Evolutionary conservation across 2,113 vertebrate genomes (phyloP), one percentile per base, ranked within the genome.

Genomic region (Xenus cinereus): DNA sequence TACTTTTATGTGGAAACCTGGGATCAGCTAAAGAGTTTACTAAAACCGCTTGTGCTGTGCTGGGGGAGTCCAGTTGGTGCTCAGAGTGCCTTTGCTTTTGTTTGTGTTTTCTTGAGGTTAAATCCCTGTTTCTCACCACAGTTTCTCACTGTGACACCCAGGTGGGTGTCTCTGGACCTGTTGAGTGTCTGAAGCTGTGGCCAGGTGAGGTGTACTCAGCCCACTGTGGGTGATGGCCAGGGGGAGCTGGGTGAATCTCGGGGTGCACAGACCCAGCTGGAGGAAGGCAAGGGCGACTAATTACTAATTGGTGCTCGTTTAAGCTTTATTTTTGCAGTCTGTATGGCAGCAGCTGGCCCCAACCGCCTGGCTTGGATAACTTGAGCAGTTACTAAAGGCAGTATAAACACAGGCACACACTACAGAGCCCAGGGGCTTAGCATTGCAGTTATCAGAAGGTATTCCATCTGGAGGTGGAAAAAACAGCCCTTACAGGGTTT

Each of bases 401-500:
- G 12, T 32, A 68, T 35, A 69, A 89, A 45, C 75, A 57, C 59
- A 48, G 78, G 84, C 50, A 6, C 10, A 1, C 6, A 3, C 39
- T 23, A 1, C 33, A 24, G 74, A 24, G 43, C 90, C 82, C 75
- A 60, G 67, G 87, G 82, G 92, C 88, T 83, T 22, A 51, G 64
- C 51, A 0, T 41, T 37, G 63, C 69, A 13, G 76, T 51, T 57
- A 69, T 90, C 81, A 46, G 14, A 73, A 92, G 81, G 67, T 83
- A 14, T 94, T 97, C 84, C 94, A 51, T 53, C 71, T 54, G 91
- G 86, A 92, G 84, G 81, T 63, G 90, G 78, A 33, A 63, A 84
- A 92, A 84, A 3, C 80, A 82, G 41, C 84, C 77, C 67, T 75
- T 74, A 10, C n/a, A 56, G 71, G 62, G 50, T 76, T 76, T 50